phyloP scores from a whole-genome alignment of 2,888 invertebrate genomes.

The Busseola fusca region DNA sequence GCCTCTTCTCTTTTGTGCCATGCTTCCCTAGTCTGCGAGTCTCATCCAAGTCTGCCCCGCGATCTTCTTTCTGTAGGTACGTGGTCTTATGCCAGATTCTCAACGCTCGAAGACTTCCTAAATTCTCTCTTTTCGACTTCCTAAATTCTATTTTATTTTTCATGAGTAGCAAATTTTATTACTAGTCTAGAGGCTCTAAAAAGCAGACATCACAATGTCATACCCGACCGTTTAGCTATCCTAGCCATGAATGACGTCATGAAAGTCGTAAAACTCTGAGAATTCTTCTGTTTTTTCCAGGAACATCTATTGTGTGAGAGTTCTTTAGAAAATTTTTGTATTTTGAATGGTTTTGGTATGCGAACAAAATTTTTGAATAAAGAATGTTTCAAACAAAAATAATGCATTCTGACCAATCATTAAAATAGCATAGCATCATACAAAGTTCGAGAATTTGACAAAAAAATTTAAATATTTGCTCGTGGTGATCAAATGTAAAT shows the following conservation, averaged over 20 bases:
- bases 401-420: not conserved
- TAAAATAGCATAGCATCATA: not conserved
- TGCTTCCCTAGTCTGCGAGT: no score
- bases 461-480: no score
- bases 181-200: not conserved
- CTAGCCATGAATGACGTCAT: conserved; percentile 21
- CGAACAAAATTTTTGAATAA: conserved; percentile 1
- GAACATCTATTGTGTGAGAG: conserved; percentile 3
- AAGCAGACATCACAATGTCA: conserved; percentile 9
- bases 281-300: conserved; percentile 37
- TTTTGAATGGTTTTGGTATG: not conserved
- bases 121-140: not conserved
- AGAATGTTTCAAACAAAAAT: not conserved
- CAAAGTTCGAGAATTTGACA: no score
- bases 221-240: conserved; percentile 12
- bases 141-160: not conserved
- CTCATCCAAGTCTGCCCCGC: not conserved
- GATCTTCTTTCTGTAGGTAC: not conserved
- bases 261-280: conserved; percentile 37
- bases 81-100: not conserved
- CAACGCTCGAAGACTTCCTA: not conserved
- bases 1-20: no score
- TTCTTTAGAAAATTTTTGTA: conserved; percentile 1
- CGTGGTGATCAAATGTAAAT: no score
- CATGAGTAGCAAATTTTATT: not conserved